These are phyloP conservation scores for Clistopyga incitator DNA, from an alignment of 2,888 invertebrate genomes.

Conservation along the genomic window DNA sequence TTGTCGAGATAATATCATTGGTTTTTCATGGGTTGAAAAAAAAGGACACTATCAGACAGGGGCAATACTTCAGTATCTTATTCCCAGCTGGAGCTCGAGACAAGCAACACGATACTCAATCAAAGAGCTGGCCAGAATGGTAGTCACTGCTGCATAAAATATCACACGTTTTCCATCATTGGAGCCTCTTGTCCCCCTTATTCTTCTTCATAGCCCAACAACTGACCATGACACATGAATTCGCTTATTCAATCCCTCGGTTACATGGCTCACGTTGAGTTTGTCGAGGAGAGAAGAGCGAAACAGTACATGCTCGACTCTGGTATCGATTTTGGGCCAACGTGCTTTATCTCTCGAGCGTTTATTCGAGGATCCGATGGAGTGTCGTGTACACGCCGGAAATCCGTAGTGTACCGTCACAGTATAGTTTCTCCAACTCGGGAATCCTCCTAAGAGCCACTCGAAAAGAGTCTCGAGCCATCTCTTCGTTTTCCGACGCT, in stretches of 20 bases:
- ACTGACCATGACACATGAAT: slow-evolving; percentile 34
- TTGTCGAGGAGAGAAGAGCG: slow-evolving; percentile 5
- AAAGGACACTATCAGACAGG: not conserved
- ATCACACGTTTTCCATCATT: slow-evolving; percentile 30
- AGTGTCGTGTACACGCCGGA: slow-evolving; percentile 46
- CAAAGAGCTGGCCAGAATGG: not conserved
- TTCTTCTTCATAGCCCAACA: not conserved
- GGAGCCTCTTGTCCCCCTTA: not conserved
- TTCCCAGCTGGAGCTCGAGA: slow-evolving; percentile 25
- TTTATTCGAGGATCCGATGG: slow-evolving; percentile 42
- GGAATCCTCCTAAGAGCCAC: slow-evolving; percentile 25
- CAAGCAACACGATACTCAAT: slow-evolving; percentile 20
- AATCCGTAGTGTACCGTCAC: slow-evolving; percentile 31
- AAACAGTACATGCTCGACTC: slow-evolving; percentile 11
- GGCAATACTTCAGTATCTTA: slow-evolving; percentile 7
- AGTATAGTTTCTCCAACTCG: slow-evolving; percentile 31
- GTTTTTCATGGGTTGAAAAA: not conserved
- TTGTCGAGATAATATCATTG: too few species aligned
- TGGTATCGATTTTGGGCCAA: slow-evolving; percentile 53
- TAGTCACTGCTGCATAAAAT: slow-evolving; percentile 16
- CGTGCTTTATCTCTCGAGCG: slow-evolving; percentile 49
- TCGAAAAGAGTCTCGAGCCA: slow-evolving; percentile 20
- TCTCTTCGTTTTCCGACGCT: slow-evolving; percentile 12
- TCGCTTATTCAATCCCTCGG: slow-evolving; percentile 21
- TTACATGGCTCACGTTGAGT: not conserved